phyloP scores from a whole-genome alignment of 2,113 vertebrate species.

The Poeciliopsis occidentalis region DNA sequence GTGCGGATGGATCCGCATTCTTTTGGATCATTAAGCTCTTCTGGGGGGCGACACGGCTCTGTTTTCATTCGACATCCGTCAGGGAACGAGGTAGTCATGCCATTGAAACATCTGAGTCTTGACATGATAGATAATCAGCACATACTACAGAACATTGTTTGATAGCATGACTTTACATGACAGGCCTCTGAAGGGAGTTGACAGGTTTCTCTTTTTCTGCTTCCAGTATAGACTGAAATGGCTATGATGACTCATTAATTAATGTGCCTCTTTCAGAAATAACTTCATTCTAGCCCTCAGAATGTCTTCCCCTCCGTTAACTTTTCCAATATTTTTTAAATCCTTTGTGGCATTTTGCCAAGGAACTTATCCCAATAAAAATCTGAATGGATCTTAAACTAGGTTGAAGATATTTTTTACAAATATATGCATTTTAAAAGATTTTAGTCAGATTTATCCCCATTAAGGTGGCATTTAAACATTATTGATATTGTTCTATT shows the following conservation, averaged over 20 bases:
- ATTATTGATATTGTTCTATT: too few relatives aligned
- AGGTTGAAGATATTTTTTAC: too few relatives aligned
- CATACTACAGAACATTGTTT: slow-evolving; percentile 21
- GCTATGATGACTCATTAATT: slow-evolving; percentile 54
- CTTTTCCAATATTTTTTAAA: neutral
- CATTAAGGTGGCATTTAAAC: too few relatives aligned
- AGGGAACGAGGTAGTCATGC: slow-evolving; percentile 54
- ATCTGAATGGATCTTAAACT: neutral
- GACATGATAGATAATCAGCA: slow-evolving; percentile 68
- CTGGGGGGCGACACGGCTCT: slow-evolving; percentile 64
- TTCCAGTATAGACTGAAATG: slow-evolving; percentile 30
- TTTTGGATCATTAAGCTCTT: slow-evolving; percentile 71
- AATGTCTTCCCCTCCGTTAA: slow-evolving; percentile 21
- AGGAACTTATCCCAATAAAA: neutral
- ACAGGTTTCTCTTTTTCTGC: slow-evolving; percentile 37
- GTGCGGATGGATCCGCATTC: slow-evolving; percentile 27
- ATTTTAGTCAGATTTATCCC: too few relatives aligned
- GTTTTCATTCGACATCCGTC: slow-evolving; percentile 70
- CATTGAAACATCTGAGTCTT: slow-evolving; percentile 64
- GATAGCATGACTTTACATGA: slow-evolving; percentile 54
- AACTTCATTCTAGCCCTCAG: slow-evolving; percentile 6
- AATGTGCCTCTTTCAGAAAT: slow-evolving; percentile 42
- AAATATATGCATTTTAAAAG: too few relatives aligned
- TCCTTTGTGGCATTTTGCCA: neutral
- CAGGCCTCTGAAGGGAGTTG: slow-evolving; percentile 51